A percentile compares a stretch with the other conserved stretches of the same genome.
Evolutionary conservation across 53 echinoderm and acorn worm species (phyloP).

Genomic region (Astropecten irregularis): DNA sequence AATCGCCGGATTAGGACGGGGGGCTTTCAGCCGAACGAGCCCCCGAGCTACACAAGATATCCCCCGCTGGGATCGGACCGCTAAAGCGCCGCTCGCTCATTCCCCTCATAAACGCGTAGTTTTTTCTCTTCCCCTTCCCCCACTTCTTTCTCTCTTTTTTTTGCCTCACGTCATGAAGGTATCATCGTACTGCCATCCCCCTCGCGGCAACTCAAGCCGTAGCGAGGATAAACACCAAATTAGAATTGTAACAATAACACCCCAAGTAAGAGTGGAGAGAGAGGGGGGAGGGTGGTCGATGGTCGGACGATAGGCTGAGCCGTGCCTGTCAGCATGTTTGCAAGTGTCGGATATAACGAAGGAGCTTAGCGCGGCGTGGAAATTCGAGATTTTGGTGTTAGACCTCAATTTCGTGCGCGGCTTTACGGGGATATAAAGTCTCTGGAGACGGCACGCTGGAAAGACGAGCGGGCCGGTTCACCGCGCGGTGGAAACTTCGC

Average conservation of each 20-base stretch:
- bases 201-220: conserved; percentile 35
- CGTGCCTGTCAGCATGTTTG: conserved; percentile 49
- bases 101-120: neutral
- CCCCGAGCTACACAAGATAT: conserved; percentile 43
- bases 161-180: conserved; percentile 15
- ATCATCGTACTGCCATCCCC: conserved; percentile 39
- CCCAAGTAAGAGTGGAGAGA: conserved; percentile 12
- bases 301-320: neutral
- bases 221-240: conserved; percentile 58
- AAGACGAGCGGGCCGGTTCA: neutral
- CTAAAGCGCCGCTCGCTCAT: conserved; percentile 3
- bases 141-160: too few species aligned
- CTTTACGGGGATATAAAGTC: conserved; percentile 45
- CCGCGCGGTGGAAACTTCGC: neutral
- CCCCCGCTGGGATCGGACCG: conserved; percentile 21
- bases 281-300: too few species aligned
- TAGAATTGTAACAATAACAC: conserved; percentile 62
- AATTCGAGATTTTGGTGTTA: conserved; percentile 57
- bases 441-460: conserved; percentile 20
- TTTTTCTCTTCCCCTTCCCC: neutral
- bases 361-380: conserved; percentile 54
- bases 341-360: conserved; percentile 51
- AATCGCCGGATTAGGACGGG: conserved; percentile 46
- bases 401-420: conserved; percentile 55
- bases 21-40: conserved; percentile 38